Conservation (phyloP, 2,797 vertebrate genomes). For the Sebastes steindachneri region DNA sequence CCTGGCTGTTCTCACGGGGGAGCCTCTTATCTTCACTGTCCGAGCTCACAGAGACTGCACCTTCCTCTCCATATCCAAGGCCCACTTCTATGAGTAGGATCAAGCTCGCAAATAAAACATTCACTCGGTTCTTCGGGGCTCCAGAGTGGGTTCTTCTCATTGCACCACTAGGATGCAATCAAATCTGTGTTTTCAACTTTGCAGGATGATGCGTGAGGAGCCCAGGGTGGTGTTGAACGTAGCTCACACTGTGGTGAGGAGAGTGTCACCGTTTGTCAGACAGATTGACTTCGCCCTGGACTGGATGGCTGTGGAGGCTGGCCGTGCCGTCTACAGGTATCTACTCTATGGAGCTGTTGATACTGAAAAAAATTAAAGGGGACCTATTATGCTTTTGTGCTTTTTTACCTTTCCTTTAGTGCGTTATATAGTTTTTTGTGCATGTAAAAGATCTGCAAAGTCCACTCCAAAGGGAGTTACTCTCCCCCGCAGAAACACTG, state of each 20-base stretch:
- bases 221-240: constrained; percentile 89
- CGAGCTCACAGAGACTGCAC: constrained; percentile 91
- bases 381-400: too few species aligned
- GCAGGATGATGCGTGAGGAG: constrained; percentile 93
- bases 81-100: constrained; percentile 94
- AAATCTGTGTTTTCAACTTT: neutral
- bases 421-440: too few species aligned
- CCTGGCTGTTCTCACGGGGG: constrained; percentile 93
- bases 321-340: constrained; percentile 92
- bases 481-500: too few species aligned
- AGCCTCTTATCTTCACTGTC: constrained; percentile 94
- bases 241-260: constrained; percentile 91
- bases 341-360: neutral
- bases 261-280: constrained; percentile 92
- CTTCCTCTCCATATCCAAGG: constrained; percentile 93
- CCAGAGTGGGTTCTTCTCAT: neutral
- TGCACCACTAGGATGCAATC: neutral
- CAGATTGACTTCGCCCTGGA: constrained; percentile 97
- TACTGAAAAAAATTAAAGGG: neutral
- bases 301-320: constrained; percentile 97
- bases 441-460: too few species aligned
- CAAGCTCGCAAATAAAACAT: neutral
- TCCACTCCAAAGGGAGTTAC: too few species aligned
- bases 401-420: too few species aligned
- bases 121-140: neutral